Evolutionary conservation across 2,113 vertebrate genomes (phyloP).

Genomic region (Chaetura pelagica): DNA sequence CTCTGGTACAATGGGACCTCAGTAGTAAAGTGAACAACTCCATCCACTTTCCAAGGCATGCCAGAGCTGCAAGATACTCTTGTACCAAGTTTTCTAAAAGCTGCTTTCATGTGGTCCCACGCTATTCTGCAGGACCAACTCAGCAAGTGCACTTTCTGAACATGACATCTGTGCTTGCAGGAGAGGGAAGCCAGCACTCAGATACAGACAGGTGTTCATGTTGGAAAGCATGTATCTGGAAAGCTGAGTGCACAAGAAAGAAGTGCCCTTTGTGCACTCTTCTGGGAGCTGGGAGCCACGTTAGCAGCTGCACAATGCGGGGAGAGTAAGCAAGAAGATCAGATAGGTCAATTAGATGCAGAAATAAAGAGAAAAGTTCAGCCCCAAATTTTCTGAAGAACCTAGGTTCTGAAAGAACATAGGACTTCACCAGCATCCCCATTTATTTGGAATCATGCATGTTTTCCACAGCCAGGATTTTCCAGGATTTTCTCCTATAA

Average conservation of each 20-base stretch:
- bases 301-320: neutral
- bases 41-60: neutral
- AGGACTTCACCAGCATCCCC: neutral
- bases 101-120: neutral
- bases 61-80: neutral
- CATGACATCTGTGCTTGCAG: neutral
- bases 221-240: neutral
- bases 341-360: conserved; percentile 29
- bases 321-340: neutral
- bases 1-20: neutral
- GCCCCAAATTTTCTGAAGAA: neutral
- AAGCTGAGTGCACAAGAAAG: conserved; percentile 34
- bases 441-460: neutral
- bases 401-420: neutral
- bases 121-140: neutral
- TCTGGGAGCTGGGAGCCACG: neutral
- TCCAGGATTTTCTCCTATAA: neutral
- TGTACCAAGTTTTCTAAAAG: neutral
- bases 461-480: conserved; percentile 7
- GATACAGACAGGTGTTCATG: neutral
- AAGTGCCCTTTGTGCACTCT: neutral
- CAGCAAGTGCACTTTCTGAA: neutral
- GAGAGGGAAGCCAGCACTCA: neutral
- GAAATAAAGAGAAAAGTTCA: neutral
- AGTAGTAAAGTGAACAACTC: neutral